These are phyloP conservation scores for Dinomys branickii DNA, from an alignment of 2,113 vertebrate species.

Conservation along the genomic window DNA sequence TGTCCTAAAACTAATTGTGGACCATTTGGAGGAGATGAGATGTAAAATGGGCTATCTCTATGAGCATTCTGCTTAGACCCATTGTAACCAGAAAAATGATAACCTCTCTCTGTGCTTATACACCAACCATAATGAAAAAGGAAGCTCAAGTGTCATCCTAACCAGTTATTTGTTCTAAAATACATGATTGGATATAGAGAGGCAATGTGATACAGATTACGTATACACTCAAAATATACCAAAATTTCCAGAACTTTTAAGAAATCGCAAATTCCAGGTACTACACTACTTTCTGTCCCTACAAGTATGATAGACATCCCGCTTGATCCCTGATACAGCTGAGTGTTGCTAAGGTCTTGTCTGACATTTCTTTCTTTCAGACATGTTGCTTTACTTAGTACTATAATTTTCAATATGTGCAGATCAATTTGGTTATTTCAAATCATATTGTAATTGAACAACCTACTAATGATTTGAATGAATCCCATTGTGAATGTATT, in stretches of 20 bases:
- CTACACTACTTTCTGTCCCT: background rate
- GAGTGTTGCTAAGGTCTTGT: background rate
- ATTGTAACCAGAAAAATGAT: background rate
- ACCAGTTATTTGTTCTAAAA: background rate
- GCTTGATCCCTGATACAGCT: background rate
- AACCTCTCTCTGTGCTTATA: background rate
- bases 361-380: constrained; percentile 18
- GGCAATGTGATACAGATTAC: background rate
- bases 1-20: background rate
- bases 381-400: background rate
- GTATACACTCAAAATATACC: background rate
- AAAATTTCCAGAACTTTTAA: background rate
- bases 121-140: background rate
- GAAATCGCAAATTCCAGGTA: background rate
- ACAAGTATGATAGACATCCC: background rate
- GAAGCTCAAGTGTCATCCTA: background rate
- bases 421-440: constrained; percentile 15
- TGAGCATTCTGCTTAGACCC: no score
- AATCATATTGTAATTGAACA: constrained; percentile 17
- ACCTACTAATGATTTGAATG: constrained; percentile 1
- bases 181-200: background rate
- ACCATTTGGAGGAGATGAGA: background rate
- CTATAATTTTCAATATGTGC: constrained; percentile 1
- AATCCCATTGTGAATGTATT: constrained; percentile 25
- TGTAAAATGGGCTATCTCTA: background rate